A percentile compares a stretch with the other conserved stretches of the same genome.
Conservation (phyloP, 2,797 vertebrate species). For the Phataginus tetradactyla region DNA sequence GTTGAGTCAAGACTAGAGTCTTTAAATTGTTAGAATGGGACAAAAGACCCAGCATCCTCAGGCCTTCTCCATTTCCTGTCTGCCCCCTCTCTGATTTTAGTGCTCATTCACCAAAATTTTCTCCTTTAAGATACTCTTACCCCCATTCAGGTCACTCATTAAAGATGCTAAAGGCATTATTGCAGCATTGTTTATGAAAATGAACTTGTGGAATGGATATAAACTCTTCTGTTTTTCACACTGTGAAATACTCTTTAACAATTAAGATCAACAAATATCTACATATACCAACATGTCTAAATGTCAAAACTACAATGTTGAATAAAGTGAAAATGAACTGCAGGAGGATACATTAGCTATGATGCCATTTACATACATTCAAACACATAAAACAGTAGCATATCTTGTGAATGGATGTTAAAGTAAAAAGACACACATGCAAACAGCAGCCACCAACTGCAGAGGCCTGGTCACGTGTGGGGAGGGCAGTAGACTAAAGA, state of each 20-base stretch:
- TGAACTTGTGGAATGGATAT: not conserved
- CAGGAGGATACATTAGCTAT: not conserved
- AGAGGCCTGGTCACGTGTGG: not conserved
- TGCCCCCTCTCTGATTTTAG: not conserved
- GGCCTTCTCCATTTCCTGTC: not conserved
- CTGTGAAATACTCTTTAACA: not conserved
- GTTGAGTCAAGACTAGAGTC: not conserved
- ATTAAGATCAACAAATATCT: not conserved
- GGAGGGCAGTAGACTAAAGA: not conserved
- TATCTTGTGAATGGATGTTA: not conserved
- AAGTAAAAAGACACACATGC: not conserved
- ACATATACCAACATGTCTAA: not conserved
- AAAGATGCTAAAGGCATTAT: not conserved
- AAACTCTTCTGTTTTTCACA: not conserved
- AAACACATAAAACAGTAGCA: not conserved
- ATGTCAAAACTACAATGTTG: not conserved
- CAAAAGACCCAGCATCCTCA: not conserved
- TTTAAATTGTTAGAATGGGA: not conserved
- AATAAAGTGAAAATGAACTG: not conserved
- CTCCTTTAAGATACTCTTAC: not conserved
- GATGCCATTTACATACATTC: not conserved
- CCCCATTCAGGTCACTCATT: not conserved
- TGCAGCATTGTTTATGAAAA: not conserved
- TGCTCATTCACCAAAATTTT: not conserved
- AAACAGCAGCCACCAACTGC: not conserved